Evolutionary conservation across 2,888 invertebrate species (phyloP), one percentile per base, ranked within the genome.

Genomic region (Lymantria dispar): DNA sequence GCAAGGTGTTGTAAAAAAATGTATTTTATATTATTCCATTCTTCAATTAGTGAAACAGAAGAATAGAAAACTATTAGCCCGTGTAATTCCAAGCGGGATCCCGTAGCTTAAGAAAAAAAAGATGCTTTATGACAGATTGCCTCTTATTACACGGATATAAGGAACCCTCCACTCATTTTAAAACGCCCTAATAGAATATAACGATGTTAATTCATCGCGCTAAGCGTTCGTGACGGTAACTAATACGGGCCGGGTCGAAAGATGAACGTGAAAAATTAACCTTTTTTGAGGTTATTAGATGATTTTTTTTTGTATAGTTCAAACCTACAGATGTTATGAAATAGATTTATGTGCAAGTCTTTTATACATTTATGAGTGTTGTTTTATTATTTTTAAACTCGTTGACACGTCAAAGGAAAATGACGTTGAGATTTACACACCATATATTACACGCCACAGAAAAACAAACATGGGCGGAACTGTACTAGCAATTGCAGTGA

Each of bases 111-210:
- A 33, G 33, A 33, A 33, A 33, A 33, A 33, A 33, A 33, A 33
- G 10, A 22, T 22, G 22, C 22, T 22, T 40, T 43, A 38, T 60
- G 58, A 68, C 43, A 56, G 62, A 66, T 60, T 49, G 42, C 45
- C 43, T 53, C 62, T 60, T 62, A 76, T 78, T 72, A 74, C 50
- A 61, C 64, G 48, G 54, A 52, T 60, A n/a, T 43, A 33, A 47
- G 53, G 60, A 58, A 49, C 62, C 53, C 50, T 31, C 29, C 53
- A 48, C 68, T 67, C 73, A 74, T 76, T 72, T 72, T 75, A 67
- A 70, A 74, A 60, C 67, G 57, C 62, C 64, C 65, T 72, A 72
- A 72, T 74, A 70, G 74, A 72, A 64, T 72, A 68, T 70, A 70
- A 71, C 58, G 64, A 67, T 58, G 58, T 65, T 62, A 66, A 76